Conservation (phyloP, 2,113 vertebrate genomes). For the Menura novaehollandiae region DNA sequence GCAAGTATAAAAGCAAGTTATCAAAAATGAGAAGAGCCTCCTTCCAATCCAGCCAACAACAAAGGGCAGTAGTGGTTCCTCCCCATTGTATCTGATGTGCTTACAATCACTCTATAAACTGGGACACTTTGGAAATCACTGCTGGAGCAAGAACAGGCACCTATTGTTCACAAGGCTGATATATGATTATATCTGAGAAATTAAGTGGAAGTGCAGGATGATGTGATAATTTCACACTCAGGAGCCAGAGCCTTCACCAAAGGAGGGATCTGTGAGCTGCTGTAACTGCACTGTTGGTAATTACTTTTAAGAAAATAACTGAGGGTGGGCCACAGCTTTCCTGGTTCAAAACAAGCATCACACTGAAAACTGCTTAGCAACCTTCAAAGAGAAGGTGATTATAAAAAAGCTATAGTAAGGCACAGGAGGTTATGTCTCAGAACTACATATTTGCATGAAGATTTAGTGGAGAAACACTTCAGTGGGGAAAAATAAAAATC, state of each 20-base stretch:
- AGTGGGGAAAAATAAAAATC: too few species aligned
- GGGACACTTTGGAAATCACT: neutral
- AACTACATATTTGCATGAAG: neutral
- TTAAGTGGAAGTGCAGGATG: neutral
- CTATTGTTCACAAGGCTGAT: neutral
- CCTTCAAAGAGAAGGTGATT: neutral
- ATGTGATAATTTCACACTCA: neutral
- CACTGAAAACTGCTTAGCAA: slow-evolving; percentile 15
- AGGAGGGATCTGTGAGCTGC: neutral
- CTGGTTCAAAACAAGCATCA: neutral
- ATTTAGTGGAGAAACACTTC: neutral
- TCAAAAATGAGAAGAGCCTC: neutral
- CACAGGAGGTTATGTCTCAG: neutral
- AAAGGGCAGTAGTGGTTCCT: neutral
- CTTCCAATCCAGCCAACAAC: neutral
- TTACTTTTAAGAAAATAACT: neutral
- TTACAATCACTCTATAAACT: neutral
- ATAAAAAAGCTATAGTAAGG: neutral
- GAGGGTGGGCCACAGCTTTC: neutral
- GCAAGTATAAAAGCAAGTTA: neutral
- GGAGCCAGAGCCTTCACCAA: neutral
- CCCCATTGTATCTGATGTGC: fast-evolving
- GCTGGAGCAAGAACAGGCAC: neutral
- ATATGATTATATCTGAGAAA: neutral
- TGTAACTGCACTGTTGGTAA: neutral